Conservation (phyloP, 2,888 invertebrate species). For the Labia minor region DNA sequence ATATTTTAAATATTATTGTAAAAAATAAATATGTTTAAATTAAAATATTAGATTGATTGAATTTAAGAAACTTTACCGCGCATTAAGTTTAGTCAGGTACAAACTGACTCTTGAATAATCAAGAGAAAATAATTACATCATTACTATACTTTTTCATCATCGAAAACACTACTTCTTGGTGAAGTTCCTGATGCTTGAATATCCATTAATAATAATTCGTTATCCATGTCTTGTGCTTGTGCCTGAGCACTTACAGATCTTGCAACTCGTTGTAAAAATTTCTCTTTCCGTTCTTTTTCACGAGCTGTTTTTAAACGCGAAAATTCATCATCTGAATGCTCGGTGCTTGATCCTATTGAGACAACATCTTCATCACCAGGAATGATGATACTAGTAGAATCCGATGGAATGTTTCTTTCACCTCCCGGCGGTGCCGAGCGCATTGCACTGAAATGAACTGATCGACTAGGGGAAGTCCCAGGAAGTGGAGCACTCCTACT, state of each 20-base stretch:
- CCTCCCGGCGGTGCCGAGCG: constrained; percentile 17
- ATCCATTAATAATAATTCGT: constrained; percentile 25
- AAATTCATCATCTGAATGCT: constrained; percentile 50
- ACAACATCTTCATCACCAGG: constrained; percentile 32
- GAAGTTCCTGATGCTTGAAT: constrained; percentile 22
- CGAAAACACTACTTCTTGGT: constrained; percentile 19
- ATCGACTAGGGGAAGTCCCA: constrained; percentile 14
- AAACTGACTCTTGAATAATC: no score
- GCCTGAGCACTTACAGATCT: constrained; percentile 46
- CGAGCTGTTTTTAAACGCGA: constrained; percentile 55
- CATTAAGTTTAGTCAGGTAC: no score
- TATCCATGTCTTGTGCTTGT: constrained; percentile 33
- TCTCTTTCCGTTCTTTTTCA: constrained; percentile 55
- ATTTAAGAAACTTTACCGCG: no score
- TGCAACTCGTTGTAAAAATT: constrained; percentile 49
- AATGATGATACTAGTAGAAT: constrained; percentile 13
- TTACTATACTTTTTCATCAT: constrained; percentile 23
- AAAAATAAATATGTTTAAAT: no score
- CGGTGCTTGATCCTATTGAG: constrained; percentile 36
- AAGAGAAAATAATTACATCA: constrained; percentile 2
- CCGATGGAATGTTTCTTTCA: constrained; percentile 16
- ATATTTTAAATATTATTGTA: no score
- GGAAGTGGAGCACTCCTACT: not conserved
- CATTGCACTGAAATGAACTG: not conserved
- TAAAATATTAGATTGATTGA: no score